These are phyloP conservation scores for Melieria picta DNA, from an alignment of 2,888 invertebrate genomes.

Conservation along the genomic window DNA sequence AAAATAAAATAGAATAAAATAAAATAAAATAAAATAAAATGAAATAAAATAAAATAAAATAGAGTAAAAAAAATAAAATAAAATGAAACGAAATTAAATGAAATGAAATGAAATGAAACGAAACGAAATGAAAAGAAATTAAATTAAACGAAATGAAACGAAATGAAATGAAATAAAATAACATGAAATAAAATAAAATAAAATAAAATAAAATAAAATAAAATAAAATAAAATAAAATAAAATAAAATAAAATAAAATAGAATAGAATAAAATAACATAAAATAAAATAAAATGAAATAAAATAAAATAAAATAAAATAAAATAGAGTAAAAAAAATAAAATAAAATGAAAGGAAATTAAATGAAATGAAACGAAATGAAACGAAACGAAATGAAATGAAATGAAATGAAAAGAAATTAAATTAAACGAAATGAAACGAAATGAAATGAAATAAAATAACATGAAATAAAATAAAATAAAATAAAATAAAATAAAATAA, in stretches of 20 bases:
- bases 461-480: no score
- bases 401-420: no score
- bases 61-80: background rate
- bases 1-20: background rate
- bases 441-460: no score
- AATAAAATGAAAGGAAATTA: background rate
- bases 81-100: conserved; percentile 17
- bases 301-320: conserved; percentile 7
- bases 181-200: conserved; percentile 9
- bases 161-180: conserved; percentile 37
- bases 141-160: background rate
- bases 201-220: conserved; percentile 14
- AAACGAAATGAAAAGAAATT: conserved; percentile 13
- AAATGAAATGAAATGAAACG: conserved; percentile 38
- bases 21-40: background rate
- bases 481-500: no score
- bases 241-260: background rate
- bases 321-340: background rate
- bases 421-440: no score
- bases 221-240: conserved; percentile 1
- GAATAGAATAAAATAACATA: background rate
- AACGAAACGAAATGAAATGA: no score
- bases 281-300: conserved; percentile 8
- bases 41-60: background rate
- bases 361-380: no score